Conservation (phyloP, 1,140 invertebrate genomes). For the Drosophila guanche region DNA sequence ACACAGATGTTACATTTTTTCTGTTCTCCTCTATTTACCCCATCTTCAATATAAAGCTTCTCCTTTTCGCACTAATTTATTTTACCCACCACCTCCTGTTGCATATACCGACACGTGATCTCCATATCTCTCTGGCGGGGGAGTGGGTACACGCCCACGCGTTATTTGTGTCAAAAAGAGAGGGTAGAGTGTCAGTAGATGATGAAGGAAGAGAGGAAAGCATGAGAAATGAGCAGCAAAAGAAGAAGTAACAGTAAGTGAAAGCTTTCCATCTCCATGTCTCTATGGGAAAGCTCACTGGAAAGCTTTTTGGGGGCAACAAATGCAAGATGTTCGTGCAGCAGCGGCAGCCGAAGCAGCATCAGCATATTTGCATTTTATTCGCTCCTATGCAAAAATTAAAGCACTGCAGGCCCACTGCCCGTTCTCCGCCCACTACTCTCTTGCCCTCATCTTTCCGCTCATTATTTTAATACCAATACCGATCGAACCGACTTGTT, state of each 20-base stretch:
- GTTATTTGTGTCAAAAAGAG: constrained; percentile 56
- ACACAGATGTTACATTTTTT: no score
- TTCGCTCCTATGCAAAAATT: neutral
- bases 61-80: no score
- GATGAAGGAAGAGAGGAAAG: constrained; percentile 10
- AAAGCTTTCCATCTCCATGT: neutral
- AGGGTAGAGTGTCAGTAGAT: no score
- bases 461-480: neutral
- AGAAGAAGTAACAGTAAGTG: constrained; percentile 1
- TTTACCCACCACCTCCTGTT: no score
- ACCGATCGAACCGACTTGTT: constrained; percentile 6
- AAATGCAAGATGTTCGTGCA: constrained; percentile 16
- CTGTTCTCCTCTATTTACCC: no score
- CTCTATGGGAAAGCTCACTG: neutral
- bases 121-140: no score
- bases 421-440: neutral
- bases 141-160: constrained; percentile 36
- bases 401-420: neutral
- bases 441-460: neutral
- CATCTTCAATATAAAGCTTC: no score
- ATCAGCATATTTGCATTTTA: no score
- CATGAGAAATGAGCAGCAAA: neutral
- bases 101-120: no score
- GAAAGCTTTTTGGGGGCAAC: constrained; percentile 20
- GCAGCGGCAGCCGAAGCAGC: no score